Evolutionary conservation across 2,888 invertebrate genomes (phyloP).

Genomic region (Chaetogeoica ovagalla): DNA sequence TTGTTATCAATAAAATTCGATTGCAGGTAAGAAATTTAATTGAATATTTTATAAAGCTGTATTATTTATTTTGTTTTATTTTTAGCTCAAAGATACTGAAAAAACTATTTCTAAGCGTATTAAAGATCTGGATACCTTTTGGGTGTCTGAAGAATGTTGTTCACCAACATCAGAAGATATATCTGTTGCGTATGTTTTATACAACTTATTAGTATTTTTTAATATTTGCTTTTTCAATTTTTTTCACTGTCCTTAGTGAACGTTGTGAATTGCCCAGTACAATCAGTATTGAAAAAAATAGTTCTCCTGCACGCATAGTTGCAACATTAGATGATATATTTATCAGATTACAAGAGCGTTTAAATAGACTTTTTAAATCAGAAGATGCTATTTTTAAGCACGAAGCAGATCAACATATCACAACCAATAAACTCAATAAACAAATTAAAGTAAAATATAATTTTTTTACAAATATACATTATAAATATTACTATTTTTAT

Average conservation of each 20-base stretch:
- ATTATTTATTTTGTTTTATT: background rate
- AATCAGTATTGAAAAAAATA: slow-evolving; percentile 40
- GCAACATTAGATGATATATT: slow-evolving; percentile 46
- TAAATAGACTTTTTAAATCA: slow-evolving; percentile 54
- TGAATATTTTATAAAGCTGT: background rate
- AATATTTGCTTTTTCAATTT: background rate
- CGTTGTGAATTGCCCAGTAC: slow-evolving; percentile 33
- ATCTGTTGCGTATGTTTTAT: slow-evolving; percentile 46
- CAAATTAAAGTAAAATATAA: slow-evolving; percentile 37
- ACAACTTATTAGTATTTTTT: background rate
- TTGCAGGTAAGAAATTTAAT: slow-evolving; percentile 13
- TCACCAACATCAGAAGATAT: slow-evolving; percentile 46
- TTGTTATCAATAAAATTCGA: slow-evolving; percentile 36
- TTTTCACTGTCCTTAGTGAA: slow-evolving; percentile 5
- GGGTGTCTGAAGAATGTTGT: slow-evolving; percentile 42
- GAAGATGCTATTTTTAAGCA: slow-evolving; percentile 54
- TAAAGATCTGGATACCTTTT: slow-evolving; percentile 48
- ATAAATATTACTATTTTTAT: background rate
- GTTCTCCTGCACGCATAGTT: slow-evolving; percentile 46
- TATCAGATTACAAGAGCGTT: slow-evolving; percentile 47
- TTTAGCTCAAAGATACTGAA: slow-evolving; percentile 46
- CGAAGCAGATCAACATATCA: slow-evolving; percentile 52
- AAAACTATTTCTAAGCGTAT: slow-evolving; percentile 43
- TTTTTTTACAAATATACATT: background rate
- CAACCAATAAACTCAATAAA: slow-evolving; percentile 34